Evolutionary conservation across 2,888 invertebrate genomes (phyloP).

Genomic region (Nasonia oneida): DNA sequence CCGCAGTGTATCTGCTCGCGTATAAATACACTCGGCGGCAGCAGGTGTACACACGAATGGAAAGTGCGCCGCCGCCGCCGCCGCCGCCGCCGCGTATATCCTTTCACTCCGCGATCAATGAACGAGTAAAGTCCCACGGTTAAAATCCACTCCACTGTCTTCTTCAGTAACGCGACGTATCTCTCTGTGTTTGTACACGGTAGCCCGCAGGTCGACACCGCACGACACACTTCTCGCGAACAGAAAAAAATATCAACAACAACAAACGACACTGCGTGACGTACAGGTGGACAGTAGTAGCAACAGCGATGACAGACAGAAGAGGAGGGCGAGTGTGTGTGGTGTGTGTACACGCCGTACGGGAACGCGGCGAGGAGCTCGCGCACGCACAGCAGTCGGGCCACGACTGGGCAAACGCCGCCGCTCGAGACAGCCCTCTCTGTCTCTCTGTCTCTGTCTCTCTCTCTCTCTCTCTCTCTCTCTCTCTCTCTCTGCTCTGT

Average conservation of each 20-base stretch:
- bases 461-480: neutral
- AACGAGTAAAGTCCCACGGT: neutral
- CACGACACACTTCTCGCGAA: neutral
- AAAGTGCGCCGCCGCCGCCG: neutral
- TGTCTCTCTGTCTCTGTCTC: neutral
- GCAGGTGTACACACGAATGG: neutral
- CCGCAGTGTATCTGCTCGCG: too few species aligned
- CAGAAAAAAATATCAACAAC: neutral
- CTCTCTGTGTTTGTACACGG: neutral
- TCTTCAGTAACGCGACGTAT: too few species aligned
- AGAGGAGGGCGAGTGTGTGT: neutral
- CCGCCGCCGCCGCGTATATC: neutral
- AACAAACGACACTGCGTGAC: neutral
- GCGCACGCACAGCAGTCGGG: conserved; percentile 39
- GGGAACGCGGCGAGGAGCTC: conserved; percentile 18
- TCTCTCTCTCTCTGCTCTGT: neutral
- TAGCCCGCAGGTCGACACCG: neutral
- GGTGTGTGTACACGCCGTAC: neutral
- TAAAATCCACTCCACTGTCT: neutral
- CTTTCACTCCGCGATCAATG: conserved; percentile 6
- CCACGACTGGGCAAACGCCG: conserved; percentile 59
- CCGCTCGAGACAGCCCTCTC: conserved; percentile 51
- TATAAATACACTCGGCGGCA: neutral
- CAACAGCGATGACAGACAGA: neutral
- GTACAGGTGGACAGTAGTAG: neutral